A percentile compares a stretch with the other conserved stretches of the same genome.
Conservation (phyloP, 2,113 vertebrate species). For the Apus apus region DNA sequence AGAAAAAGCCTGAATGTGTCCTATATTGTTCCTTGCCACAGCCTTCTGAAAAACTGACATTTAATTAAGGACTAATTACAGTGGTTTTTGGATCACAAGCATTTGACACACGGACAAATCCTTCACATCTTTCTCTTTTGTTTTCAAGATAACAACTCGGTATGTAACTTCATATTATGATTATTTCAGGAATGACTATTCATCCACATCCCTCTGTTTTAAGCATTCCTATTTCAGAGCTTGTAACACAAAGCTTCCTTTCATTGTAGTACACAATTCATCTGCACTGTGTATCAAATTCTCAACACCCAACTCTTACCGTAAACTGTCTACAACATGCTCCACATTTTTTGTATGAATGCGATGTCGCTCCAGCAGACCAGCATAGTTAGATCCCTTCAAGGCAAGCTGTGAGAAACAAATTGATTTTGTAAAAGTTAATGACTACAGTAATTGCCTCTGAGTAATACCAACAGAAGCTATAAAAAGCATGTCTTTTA, state of each 20-base stretch:
- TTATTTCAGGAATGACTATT: not conserved
- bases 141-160: rapidly evolving
- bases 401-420: conserved; percentile 86
- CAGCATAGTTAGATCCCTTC: conserved; percentile 95
- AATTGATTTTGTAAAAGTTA: not conserved
- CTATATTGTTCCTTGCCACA: not conserved
- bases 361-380: conserved; percentile 92
- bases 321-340: conserved; percentile 87
- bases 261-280: not conserved
- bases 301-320: conserved; percentile 76
- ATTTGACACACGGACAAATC: not conserved
- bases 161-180: rapidly evolving
- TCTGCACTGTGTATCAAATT: not conserved
- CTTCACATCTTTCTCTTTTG: not conserved
- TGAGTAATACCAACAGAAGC: not conserved
- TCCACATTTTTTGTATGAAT: conserved; percentile 93
- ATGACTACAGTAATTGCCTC: not conserved
- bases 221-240: not conserved
- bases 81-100: not conserved
- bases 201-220: not conserved
- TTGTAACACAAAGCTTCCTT: not conserved
- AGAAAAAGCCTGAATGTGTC: conserved; percentile 26
- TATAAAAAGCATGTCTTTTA: not conserved
- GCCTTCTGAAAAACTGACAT: not conserved
- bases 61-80: not conserved